Base-by-base conservation (phyloP, 2,888 invertebrate species). In the Gari tellinella region DNA sequence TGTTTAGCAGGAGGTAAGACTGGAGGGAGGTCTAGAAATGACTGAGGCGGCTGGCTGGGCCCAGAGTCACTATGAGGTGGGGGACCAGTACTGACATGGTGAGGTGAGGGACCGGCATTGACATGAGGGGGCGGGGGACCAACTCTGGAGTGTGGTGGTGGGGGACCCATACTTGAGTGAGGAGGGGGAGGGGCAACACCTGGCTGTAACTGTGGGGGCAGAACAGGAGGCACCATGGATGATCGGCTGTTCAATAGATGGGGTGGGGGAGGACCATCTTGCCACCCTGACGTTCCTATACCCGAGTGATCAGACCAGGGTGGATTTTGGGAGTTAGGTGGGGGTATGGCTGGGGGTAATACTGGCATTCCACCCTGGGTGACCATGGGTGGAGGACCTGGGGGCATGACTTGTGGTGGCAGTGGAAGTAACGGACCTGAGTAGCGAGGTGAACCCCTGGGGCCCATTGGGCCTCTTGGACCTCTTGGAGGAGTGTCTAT, bases 401-500 rank as follows among this genome's bases (percentile, higher is more conserved):
- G 38, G 61, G 62, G 10, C 5, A 58, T 56, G 3, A 48, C 23
- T 2, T 41, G 15, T 25, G 60, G 23, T 14, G 68, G 37, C 56
- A 66, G 51, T 23, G 68, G 58, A 3, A 62, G 55, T 21, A 43
- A 31, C 1, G 31, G 15, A 17, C 43, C 58, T 38, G 31, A 56
- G 46, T 43, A 43, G n/a, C n/a, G 55, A 8, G 43, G 52, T 19
- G 17, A 41, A 52, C 40, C 61, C 7, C 45, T 31, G 2, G 17
- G 37, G 43, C 38, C 17, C 10, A n/a, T 53, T 17, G 26, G 21
- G 8, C 45, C 48, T 31, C 49, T 40, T 26, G 62, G 69, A 7
- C 64, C 78, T 15, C 46, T 17, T 12, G 63, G 63, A 4, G 72
- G 74, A 5, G 72, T 72, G 1, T 63, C 64, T 31, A 67, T 79